These are phyloP conservation scores for Agriotes lineatus DNA, from an alignment of 2,888 invertebrate genomes.

Conservation along the genomic window DNA sequence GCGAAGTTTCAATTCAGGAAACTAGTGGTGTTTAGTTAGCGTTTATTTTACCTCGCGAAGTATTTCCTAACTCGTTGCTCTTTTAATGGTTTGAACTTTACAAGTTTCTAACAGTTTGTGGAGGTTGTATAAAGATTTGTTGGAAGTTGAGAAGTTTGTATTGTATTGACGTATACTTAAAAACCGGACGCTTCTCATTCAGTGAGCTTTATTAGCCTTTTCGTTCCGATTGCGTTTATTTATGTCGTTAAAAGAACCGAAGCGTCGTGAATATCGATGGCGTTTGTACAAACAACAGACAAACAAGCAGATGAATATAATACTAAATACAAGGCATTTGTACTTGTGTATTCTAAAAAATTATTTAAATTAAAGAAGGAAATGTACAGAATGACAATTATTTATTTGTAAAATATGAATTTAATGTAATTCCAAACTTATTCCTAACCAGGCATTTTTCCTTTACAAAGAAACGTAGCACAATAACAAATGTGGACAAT, in stretches of 20 bases:
- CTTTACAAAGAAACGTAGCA: no score
- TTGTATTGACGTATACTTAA: slow-evolving; percentile 39
- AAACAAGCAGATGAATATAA: no score
- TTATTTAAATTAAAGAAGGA: no score
- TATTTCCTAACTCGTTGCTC: slow-evolving; percentile 40
- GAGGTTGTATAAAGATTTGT: slow-evolving; percentile 39
- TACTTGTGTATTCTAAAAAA: no score
- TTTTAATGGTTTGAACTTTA: slow-evolving; percentile 41
- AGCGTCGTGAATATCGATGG: no score
- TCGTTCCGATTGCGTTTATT: not conserved
- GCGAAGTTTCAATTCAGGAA: slow-evolving; percentile 25
- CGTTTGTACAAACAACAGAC: no score
- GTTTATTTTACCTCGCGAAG: slow-evolving; percentile 35
- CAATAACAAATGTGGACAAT: no score
- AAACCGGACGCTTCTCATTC: slow-evolving; percentile 23
- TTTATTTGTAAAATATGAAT: no score
- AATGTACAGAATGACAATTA: no score
- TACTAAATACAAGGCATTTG: no score
- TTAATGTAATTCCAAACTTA: no score
- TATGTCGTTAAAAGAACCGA: not conserved
- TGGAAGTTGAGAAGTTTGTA: slow-evolving; percentile 36
- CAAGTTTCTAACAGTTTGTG: slow-evolving; percentile 41
- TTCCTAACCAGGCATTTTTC: no score
- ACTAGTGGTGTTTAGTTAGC: slow-evolving; percentile 31
- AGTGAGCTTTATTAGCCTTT: slow-evolving; percentile 22